Conservation (phyloP, 2,888 invertebrate species). For the Lutraria lutraria region DNA sequence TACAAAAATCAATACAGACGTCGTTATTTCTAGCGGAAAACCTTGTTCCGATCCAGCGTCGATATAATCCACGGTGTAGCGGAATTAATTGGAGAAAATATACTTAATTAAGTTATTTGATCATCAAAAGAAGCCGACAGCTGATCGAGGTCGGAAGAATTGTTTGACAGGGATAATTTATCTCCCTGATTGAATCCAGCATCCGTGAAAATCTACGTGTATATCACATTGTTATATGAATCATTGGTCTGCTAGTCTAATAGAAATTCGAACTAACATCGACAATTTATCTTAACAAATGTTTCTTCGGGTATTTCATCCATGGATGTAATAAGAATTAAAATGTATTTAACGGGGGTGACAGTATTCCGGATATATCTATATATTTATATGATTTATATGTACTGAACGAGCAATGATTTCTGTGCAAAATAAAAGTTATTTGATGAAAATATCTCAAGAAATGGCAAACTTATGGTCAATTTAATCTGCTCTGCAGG, state of each 20-base stretch:
- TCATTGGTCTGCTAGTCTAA: background rate
- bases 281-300: no score
- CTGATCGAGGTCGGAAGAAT: slow-evolving; percentile 35
- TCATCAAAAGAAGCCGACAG: slow-evolving; percentile 33
- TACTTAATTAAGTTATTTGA: slow-evolving; percentile 54
- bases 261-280: no score
- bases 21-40: slow-evolving; percentile 31
- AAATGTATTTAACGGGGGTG: no score
- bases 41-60: slow-evolving; percentile 21
- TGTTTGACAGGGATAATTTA: slow-evolving; percentile 32
- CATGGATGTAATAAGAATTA: no score
- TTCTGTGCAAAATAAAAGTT: no score
- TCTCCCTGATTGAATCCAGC: slow-evolving; percentile 10
- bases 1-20: slow-evolving; percentile 29
- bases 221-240: background rate
- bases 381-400: no score
- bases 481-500: no score
- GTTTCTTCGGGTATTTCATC: no score
- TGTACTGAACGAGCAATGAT: no score
- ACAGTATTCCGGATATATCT: no score
- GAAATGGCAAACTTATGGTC: no score
- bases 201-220: background rate
- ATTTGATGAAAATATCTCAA: no score
- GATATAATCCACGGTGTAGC: slow-evolving; percentile 39
- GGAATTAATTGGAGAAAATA: slow-evolving; percentile 51